Base-by-base conservation (phyloP, 2,113 vertebrate genomes). In the Sinocyclocheilus anshuiensis region DNA sequence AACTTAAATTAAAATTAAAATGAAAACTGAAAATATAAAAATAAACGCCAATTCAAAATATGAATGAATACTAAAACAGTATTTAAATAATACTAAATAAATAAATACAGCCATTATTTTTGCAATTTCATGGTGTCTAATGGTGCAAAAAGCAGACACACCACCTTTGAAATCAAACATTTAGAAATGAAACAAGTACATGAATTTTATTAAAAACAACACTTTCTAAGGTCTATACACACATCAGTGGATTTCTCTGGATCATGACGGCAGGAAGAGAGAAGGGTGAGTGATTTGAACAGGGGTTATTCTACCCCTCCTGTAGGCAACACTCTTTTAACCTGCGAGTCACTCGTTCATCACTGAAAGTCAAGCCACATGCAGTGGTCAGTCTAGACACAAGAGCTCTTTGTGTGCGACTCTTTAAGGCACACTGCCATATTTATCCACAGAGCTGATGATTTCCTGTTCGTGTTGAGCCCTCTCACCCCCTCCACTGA, bases 391-490 rank as follows among this genome's bases (percentile, higher is more conserved):
- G 86, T 84, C 84, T 50, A 77, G 78, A 90, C 88, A 89, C 50
- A 77, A 74, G 77, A 84, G 26, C 71, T 75, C 86, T 87, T 84
- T 89, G 86, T 90, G 78, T 59, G 36, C 45, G 42, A 50, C 77
- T 84, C 82, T 61, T 81, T 77, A 83, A 57, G 85, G 81, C 86
- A 75, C 77, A 83, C 74, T 75, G 67, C 67, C 39, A 39, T 87
- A 65, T 89, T 87, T 81, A 87, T 89, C 76, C 83, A 86, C 85
- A 71, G 39, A 22, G 83, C 77, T 89, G 87, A 87, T 76, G 53
- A 81, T 55, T 91, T 91, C 81, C 84, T 87, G 74, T 50, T 85
- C 57, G 45, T 55, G 42, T 87, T 65, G 59, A 80, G 33, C 63
- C 26, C 36, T 59, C 69, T 57, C 61, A 74, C n/a, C 36, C 83